phyloP scores from a whole-genome alignment of 2,113 vertebrate species.

The Semnornis frantzii region DNA sequence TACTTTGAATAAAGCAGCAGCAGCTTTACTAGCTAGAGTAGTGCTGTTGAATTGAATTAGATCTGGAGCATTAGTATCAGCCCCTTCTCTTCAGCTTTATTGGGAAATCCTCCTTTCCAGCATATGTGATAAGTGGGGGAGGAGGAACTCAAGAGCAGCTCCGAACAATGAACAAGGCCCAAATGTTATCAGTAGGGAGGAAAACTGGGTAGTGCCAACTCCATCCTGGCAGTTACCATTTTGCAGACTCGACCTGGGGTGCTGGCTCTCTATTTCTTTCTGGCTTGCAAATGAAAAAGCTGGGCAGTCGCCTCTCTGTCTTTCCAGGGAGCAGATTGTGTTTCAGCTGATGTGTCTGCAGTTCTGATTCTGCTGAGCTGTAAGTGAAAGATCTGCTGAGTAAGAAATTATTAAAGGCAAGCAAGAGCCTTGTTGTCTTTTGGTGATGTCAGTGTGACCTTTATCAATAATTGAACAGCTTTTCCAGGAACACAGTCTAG shows the following conservation, averaged over 20 bases:
- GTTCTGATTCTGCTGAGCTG: slow-evolving; percentile 5
- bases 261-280: neutral
- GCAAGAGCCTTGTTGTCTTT: slow-evolving; percentile 43
- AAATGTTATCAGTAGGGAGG: slow-evolving; percentile 1
- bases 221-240: neutral
- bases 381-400: slow-evolving; percentile 32
- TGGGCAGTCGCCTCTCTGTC: neutral
- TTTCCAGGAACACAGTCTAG: slow-evolving; percentile 77
- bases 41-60: slow-evolving; percentile 19
- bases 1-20: neutral
- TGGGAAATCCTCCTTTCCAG: slow-evolving; percentile 42
- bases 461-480: slow-evolving; percentile 73
- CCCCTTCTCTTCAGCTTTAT: slow-evolving; percentile 38
- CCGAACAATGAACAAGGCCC: slow-evolving; percentile 43
- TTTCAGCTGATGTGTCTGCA: slow-evolving; percentile 52
- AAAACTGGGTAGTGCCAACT: neutral
- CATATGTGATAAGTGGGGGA: slow-evolving; percentile 1
- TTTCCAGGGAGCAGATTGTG: neutral
- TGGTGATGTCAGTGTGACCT: slow-evolving; percentile 46
- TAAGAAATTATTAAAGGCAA: slow-evolving; percentile 54
- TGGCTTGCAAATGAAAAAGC: neutral
- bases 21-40: slow-evolving; percentile 7
- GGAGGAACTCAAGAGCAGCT: slow-evolving; percentile 24
- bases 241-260: neutral
- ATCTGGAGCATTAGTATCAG: neutral